Conservation (phyloP, 2,797 vertebrate species). For the Girardinus metallicus region DNA sequence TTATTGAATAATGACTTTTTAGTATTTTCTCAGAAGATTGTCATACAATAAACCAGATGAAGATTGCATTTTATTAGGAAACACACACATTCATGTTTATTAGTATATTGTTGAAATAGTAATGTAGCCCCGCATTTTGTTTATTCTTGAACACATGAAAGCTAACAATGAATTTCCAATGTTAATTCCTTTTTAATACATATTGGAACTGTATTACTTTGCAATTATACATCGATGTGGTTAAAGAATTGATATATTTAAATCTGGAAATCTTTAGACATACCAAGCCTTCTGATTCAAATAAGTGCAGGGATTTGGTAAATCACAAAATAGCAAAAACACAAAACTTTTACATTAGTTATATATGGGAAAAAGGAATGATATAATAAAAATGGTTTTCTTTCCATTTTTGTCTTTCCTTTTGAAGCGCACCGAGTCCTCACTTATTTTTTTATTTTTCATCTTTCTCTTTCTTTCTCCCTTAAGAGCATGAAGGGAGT, state of each 20-base stretch:
- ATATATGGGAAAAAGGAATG: no score
- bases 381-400: neutral
- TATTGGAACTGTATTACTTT: neutral
- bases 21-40: neutral
- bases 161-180: neutral
- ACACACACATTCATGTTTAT: neutral
- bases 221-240: neutral
- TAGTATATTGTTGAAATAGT: neutral
- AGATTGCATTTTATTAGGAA: no score
- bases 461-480: conserved; percentile 16
- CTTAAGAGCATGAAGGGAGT: conserved; percentile 57
- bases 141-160: neutral
- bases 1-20: neutral
- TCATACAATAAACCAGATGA: neutral
- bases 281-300: no score
- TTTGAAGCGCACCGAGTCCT: conserved; percentile 20
- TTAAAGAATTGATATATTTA: neutral
- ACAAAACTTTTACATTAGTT: no score
- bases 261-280: neutral
- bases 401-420: conserved; percentile 1
- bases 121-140: neutral
- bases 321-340: neutral
- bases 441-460: conserved; percentile 25
- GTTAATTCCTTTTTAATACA: neutral
- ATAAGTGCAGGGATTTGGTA: neutral